These are phyloP conservation scores for Cochlearius cochlearius DNA, from an alignment of 2,113 vertebrate species.

Conservation along the genomic window DNA sequence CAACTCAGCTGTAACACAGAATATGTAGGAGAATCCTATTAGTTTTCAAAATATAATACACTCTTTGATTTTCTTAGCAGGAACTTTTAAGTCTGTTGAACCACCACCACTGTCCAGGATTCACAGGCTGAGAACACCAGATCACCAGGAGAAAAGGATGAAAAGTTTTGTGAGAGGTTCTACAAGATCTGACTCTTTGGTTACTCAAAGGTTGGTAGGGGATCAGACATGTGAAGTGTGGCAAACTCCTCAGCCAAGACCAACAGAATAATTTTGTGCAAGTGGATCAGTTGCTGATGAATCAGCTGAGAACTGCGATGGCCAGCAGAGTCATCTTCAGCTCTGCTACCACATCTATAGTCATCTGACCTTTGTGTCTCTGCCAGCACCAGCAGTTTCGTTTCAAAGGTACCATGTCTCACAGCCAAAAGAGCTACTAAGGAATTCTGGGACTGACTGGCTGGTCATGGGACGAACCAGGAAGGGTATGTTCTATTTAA, in stretches of 20 bases:
- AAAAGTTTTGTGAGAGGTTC: neutral
- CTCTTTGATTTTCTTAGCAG: neutral
- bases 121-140: neutral
- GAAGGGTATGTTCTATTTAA: neutral
- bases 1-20: neutral
- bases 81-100: neutral
- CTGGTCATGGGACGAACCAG: accelerated
- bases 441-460: neutral
- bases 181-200: neutral
- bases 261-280: neutral
- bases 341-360: neutral
- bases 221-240: neutral
- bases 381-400: neutral
- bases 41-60: neutral
- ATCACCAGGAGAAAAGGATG: neutral
- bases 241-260: neutral
- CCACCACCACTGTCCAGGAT: neutral
- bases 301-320: neutral
- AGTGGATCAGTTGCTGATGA: neutral
- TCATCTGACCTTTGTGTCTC: neutral
- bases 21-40: neutral
- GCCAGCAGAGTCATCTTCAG: neutral
- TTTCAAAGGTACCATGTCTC: neutral
- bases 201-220: neutral
- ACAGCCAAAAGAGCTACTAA: neutral